Conservation (phyloP, 2,797 vertebrate genomes). For the Centroberyx gerrardi region DNA sequence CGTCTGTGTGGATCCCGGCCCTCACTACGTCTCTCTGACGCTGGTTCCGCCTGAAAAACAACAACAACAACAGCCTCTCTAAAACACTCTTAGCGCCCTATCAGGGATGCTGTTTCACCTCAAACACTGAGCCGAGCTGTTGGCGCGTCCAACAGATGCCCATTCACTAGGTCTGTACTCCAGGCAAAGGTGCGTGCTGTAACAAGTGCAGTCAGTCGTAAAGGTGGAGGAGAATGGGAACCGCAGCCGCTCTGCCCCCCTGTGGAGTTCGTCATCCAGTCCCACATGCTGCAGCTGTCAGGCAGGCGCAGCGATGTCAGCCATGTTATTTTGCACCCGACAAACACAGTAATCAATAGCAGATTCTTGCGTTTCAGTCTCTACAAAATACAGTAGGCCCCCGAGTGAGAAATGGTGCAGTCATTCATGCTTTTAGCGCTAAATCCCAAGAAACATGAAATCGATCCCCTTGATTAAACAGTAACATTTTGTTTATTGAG, state of each 20-base stretch:
- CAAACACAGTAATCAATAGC: background rate
- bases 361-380: background rate
- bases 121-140: slow-evolving; percentile 49
- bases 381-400: background rate
- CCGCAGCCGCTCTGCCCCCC: slow-evolving; percentile 38
- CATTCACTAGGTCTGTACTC: slow-evolving; percentile 65
- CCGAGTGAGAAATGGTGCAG: slow-evolving; percentile 16
- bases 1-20: slow-evolving; percentile 77
- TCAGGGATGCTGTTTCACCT: slow-evolving; percentile 69
- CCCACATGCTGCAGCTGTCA: background rate
- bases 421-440: slow-evolving; percentile 2
- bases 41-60: slow-evolving; percentile 73
- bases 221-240: slow-evolving; percentile 25
- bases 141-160: slow-evolving; percentile 71
- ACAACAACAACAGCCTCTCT: slow-evolving; percentile 69
- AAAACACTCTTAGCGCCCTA: slow-evolving; percentile 59
- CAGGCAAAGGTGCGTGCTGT: slow-evolving; percentile 12
- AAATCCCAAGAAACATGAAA: slow-evolving; percentile 28
- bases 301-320: background rate
- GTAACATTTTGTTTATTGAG: slow-evolving; percentile 49
- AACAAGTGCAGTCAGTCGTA: slow-evolving; percentile 52
- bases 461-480: slow-evolving; percentile 38
- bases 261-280: slow-evolving; percentile 21
- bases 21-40: slow-evolving; percentile 65
- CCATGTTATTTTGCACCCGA: background rate